A percentile compares a stretch with the other conserved stretches of the same genome.
These are phyloP conservation scores for Drosophila orena DNA, from an alignment of 1,140 invertebrate species.

Conservation along the genomic window DNA sequence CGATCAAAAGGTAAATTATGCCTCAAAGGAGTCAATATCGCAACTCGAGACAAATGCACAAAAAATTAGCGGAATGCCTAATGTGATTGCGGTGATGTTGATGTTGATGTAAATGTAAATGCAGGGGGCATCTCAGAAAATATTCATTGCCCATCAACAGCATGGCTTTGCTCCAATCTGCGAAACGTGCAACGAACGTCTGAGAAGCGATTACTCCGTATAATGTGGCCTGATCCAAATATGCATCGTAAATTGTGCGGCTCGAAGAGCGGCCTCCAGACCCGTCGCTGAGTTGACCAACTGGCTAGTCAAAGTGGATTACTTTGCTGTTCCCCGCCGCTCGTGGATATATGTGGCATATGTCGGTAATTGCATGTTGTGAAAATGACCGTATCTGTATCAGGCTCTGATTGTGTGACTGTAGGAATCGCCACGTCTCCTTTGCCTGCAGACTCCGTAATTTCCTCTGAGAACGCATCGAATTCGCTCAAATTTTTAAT, in stretches of 20 bases:
- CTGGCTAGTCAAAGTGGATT: conserved; percentile 24
- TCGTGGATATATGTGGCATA: conserved; percentile 59
- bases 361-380: conserved; percentile 25
- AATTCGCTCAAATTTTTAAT: conserved; percentile 69
- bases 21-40: neutral
- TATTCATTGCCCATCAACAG: conserved; percentile 31
- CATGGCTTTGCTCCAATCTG: conserved; percentile 57
- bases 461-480: conserved; percentile 60
- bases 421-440: conserved; percentile 38
- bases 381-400: conserved; percentile 14
- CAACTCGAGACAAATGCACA: neutral
- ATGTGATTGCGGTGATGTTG: neutral
- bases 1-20: neutral
- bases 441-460: conserved; percentile 36
- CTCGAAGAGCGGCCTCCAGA: conserved; percentile 24
- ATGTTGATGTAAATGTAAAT: neutral
- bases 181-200: conserved; percentile 63
- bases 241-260: conserved; percentile 34
- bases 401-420: conserved; percentile 27
- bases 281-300: conserved; percentile 8
- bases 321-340: conserved; percentile 1
- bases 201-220: conserved; percentile 60
- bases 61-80: neutral
- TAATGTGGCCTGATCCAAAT: conserved; percentile 67
- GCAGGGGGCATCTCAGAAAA: conserved; percentile 4